phyloP scores from a whole-genome alignment of 2,888 invertebrate genomes.

The Phlogophora meticulosa region DNA sequence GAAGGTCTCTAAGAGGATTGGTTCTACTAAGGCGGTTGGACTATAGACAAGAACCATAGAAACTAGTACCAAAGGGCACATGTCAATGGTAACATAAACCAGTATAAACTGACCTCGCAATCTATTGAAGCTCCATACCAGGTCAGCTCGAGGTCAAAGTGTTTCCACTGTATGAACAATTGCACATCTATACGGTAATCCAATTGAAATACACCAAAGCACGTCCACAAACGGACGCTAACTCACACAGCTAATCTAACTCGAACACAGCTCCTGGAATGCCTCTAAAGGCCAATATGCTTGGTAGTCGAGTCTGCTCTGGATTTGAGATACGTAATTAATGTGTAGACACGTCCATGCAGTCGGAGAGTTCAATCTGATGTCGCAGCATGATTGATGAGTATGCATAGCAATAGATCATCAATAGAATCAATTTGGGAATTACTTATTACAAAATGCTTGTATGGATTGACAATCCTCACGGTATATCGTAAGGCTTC shows the following conservation, averaged over 20 bases:
- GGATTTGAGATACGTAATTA: background rate
- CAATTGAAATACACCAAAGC: background rate
- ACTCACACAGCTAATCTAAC: constrained; percentile 5
- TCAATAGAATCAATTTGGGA: too few species aligned
- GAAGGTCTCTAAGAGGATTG: too few species aligned
- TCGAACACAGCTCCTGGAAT: constrained; percentile 1
- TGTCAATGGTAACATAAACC: background rate
- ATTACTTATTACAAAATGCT: too few species aligned
- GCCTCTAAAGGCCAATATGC: background rate
- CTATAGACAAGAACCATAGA: background rate
- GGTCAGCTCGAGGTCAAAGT: too few species aligned
- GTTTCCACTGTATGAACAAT: too few species aligned
- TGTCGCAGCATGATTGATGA: background rate
- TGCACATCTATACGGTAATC: background rate
- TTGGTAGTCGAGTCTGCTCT: background rate
- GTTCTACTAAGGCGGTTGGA: too few species aligned
- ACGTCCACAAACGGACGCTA: constrained; percentile 1
- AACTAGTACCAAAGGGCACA: background rate
- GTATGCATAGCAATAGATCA: background rate
- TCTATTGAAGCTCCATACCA: too few species aligned
- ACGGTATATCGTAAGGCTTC: too few species aligned
- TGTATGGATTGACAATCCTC: too few species aligned
- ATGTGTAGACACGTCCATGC: background rate
- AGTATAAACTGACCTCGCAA: too few species aligned
- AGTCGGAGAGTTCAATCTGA: background rate